Conservation (phyloP, 1,140 invertebrate genomes). For the Hylyphantes graminicola region DNA sequence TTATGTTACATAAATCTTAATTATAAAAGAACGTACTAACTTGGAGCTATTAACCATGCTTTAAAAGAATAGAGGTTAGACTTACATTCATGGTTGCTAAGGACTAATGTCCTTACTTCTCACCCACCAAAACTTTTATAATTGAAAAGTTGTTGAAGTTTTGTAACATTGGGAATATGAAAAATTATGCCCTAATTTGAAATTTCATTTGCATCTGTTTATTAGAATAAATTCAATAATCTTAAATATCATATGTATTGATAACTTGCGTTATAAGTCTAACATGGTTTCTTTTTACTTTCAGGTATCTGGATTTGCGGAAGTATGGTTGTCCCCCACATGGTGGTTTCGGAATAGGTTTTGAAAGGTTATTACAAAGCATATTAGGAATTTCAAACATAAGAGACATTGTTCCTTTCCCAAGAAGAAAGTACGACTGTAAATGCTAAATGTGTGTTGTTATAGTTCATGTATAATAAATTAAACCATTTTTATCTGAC, state of each 20-base stretch:
- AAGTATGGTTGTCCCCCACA: constrained; percentile 89
- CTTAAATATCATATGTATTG: neutral
- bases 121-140: no score
- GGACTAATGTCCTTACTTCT: no score
- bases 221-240: no score
- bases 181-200: no score
- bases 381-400: constrained; percentile 86
- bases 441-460: constrained; percentile 38
- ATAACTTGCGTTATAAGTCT: neutral
- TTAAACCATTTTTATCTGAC: constrained; percentile 18
- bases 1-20: no score
- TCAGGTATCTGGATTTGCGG: constrained; percentile 86
- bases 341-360: constrained; percentile 94
- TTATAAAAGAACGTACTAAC: no score
- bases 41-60: no score
- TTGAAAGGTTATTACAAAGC: constrained; percentile 90
- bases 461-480: constrained; percentile 15
- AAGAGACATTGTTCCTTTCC: constrained; percentile 94
- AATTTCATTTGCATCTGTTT: no score
- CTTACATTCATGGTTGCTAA: no score
- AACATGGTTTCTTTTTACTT: neutral
- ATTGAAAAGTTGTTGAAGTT: no score
- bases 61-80: no score
- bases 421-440: constrained; percentile 90
- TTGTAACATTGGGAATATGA: no score